Base-by-base conservation (phyloP, 2,888 invertebrate genomes). In the Plagodis dolabraria region DNA sequence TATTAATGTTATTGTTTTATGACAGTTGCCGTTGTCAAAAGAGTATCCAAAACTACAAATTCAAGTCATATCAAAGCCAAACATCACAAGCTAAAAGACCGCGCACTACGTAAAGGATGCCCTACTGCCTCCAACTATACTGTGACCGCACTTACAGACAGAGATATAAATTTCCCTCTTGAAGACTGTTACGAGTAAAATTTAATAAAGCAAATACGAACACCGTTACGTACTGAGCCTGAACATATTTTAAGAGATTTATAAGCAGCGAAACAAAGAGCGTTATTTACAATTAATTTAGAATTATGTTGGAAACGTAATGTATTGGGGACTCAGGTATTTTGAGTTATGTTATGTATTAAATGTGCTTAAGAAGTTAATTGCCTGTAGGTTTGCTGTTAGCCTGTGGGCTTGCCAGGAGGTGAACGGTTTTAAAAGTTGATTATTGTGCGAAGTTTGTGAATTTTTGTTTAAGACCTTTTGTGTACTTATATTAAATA, bases 121-220 rank as follows among this genome's bases (percentile, higher is more conserved):
- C 22, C 4, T 22, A 22, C 22, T 22, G 22, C 22, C 22, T 22
- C 22, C 22, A 22, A 22, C 22, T 7, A 35, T 36, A 49, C 45
- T 42, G 36, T 35, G 44, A 42, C 56, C 42, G 34, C 75, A 80
- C 72, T 82, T 76, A 74, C 79, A 82, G 82, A 83, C 83, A 83
- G 76, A 68, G 72, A 82, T 85, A 85, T 85, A 86, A 85, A 86
- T 86, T 84, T 80, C 67, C 67, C 74, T 75, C 77, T 70, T 80
- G 77, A 81, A 82, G 78, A 80, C 79, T 81, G 81, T 80, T 77
- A 57, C 70, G 79, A 73, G 79, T 80, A 75, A 87, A 87, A 87
- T 87, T 86, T 85, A 86, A 86, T 86, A 86, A 86, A 85, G 85
- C 84, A 86, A 87, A 86, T 83, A 85, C 75, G 80, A 79, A 82